phyloP scores from a whole-genome alignment of 2,113 vertebrate species.

The Pelecanus crispus region DNA sequence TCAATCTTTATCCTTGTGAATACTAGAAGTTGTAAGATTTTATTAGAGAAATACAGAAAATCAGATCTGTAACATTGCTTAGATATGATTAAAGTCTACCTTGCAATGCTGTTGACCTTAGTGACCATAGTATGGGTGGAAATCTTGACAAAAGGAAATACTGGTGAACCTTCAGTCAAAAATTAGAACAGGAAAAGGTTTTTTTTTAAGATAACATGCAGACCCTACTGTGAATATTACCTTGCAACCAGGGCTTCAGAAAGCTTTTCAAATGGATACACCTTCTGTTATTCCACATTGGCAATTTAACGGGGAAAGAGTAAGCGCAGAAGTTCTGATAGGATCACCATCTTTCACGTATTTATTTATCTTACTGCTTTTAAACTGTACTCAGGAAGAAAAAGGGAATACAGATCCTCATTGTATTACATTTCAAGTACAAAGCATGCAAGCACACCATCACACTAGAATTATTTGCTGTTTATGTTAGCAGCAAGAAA shows the following conservation, averaged over 20 bases:
- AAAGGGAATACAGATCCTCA: background rate
- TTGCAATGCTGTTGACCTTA: background rate
- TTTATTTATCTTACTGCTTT: background rate
- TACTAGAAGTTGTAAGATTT: background rate
- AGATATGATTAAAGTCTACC: background rate
- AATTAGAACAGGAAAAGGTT: background rate
- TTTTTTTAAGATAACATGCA: background rate
- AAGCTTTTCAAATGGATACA: background rate
- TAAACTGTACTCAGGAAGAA: background rate
- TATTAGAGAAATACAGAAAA: background rate
- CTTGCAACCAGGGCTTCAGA: background rate
- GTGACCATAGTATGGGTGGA: background rate
- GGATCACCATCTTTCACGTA: background rate
- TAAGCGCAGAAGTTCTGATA: background rate
- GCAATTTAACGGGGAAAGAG: background rate
- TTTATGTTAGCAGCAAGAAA: slow-evolving; percentile 10
- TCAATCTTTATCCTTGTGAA: background rate
- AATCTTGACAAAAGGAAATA: background rate
- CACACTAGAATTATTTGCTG: slow-evolving; percentile 20
- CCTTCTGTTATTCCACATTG: background rate
- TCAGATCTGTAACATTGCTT: background rate
- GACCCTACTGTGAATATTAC: background rate
- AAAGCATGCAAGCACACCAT: background rate
- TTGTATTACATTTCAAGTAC: background rate
- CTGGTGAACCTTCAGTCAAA: background rate